phyloP scores from a whole-genome alignment of 2,888 invertebrate species.

The Entomobrya multifasciata region DNA sequence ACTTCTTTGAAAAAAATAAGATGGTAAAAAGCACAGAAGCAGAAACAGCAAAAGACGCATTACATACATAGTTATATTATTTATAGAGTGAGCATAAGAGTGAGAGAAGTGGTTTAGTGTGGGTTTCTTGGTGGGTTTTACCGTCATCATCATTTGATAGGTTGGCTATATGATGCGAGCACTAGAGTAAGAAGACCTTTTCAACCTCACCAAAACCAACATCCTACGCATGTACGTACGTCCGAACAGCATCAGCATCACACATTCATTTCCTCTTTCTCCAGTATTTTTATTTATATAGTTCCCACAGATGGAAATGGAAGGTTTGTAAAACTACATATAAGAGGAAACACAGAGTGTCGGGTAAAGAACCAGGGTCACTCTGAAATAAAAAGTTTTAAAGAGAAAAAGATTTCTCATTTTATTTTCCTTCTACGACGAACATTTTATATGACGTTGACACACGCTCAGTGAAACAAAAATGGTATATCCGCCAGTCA shows the following conservation, averaged over 20 bases:
- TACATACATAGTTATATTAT: no score
- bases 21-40: neutral
- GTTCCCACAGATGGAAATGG: neutral
- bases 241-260: neutral
- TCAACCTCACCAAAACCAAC: neutral
- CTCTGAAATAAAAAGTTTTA: neutral
- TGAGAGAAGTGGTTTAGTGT: conserved; percentile 13
- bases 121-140: conserved; percentile 11
- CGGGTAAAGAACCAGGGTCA: neutral
- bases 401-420: neutral
- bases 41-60: neutral
- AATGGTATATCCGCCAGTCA: conserved; percentile 21
- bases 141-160: conserved; percentile 27
- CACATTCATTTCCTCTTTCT: neutral
- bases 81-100: neutral
- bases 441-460: neutral
- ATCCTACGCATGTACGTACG: neutral
- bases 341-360: no score
- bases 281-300: neutral
- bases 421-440: neutral
- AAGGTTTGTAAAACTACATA: neutral
- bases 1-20: no score
- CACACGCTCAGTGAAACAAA: neutral
- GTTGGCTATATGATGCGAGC: conserved; percentile 6
- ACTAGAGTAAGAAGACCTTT: neutral